Conservation (phyloP, 2,888 invertebrate species). For the Stenchaetothrips biformis region DNA sequence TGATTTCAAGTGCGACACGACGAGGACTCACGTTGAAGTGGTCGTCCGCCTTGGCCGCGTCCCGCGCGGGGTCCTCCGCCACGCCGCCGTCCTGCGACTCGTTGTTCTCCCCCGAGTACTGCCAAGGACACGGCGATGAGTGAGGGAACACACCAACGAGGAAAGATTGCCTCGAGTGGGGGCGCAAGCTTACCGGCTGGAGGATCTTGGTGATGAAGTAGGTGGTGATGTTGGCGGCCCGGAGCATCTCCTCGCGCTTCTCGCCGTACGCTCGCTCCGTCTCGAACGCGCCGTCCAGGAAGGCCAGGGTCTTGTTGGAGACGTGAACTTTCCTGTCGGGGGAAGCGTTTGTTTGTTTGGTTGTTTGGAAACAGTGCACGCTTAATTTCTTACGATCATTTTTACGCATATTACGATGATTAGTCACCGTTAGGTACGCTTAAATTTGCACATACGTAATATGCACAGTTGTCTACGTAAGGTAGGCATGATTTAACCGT, state of each 20-base stretch:
- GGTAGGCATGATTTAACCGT: too few species aligned
- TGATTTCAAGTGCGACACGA: not conserved
- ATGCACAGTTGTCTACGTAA: too few species aligned
- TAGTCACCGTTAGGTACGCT: too few species aligned
- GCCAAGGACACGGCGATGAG: not conserved
- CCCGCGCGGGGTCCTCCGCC: conserved; percentile 47
- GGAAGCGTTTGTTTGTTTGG: conserved; percentile 25
- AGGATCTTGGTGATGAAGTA: conserved; percentile 84
- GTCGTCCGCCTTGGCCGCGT: conserved; percentile 42
- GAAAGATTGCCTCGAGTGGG: not conserved
- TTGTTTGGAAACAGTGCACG: not conserved
- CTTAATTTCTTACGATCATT: not conserved
- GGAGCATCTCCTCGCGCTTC: conserved; percentile 82
- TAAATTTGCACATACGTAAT: too few species aligned
- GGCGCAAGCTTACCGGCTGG: conserved; percentile 55
- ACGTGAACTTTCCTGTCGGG: conserved; percentile 78
- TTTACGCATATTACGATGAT: too few species aligned
- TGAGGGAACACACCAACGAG: too few species aligned
- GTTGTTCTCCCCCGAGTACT: not conserved
- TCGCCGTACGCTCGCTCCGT: conserved; percentile 88
- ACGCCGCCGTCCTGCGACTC: conserved; percentile 49
- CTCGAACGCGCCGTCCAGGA: conserved; percentile 84
- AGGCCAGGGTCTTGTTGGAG: conserved; percentile 83
- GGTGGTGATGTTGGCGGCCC: conserved; percentile 83
- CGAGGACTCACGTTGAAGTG: conserved; percentile 44